phyloP scores from a whole-genome alignment of 2,888 invertebrate genomes.

The Pandemis heparana region DNA sequence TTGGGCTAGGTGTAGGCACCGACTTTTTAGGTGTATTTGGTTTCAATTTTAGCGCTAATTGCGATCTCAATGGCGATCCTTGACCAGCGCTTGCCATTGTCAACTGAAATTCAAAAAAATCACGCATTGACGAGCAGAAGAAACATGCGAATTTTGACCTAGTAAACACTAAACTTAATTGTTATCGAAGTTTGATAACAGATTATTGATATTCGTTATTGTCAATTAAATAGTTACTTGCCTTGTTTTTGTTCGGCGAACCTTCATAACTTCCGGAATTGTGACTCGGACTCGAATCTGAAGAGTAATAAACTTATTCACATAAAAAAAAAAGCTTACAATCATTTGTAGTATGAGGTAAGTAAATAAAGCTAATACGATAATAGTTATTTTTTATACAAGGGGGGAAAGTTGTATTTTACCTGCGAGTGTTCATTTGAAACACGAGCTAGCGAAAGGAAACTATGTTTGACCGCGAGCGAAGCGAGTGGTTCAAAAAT shows the following conservation, averaged over 20 bases:
- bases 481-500: no score
- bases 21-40: slow-evolving; percentile 84
- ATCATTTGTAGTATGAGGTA: no score
- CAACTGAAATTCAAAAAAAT: slow-evolving; percentile 63
- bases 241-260: slow-evolving; percentile 80
- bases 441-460: no score
- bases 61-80: slow-evolving; percentile 90
- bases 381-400: no score
- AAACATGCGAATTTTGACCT: background rate
- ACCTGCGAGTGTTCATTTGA: no score
- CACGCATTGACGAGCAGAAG: background rate
- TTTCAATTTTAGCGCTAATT: slow-evolving; percentile 89
- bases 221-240: slow-evolving; percentile 44
- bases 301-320: slow-evolving; percentile 42
- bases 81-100: slow-evolving; percentile 87
- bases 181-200: background rate
- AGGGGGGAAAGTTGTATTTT: no score
- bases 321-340: no score
- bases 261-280: slow-evolving; percentile 75
- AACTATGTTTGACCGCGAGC: no score
- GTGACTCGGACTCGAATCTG: slow-evolving; percentile 77
- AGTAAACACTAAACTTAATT: background rate
- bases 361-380: no score
- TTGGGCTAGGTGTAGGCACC: slow-evolving; percentile 76
- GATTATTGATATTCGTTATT: background rate